A percentile compares a stretch with the other conserved stretches of the same genome.
Conservation (phyloP, 1,140 invertebrate genomes). For the Bombyx mandarina region DNA sequence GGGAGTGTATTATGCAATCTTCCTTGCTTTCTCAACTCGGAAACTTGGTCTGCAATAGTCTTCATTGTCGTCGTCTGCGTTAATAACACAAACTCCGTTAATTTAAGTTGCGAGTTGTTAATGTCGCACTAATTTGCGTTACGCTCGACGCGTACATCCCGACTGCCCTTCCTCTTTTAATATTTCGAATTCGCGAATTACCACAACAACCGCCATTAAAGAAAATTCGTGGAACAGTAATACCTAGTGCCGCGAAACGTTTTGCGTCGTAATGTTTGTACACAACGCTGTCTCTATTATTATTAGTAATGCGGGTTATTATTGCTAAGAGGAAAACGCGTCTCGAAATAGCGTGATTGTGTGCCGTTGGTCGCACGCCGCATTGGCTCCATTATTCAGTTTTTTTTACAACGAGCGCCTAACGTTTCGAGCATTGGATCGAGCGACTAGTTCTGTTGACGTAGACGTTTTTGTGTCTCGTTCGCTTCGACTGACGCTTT, state of each 20-base stretch:
- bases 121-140: constrained; percentile 28
- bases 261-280: constrained; percentile 21
- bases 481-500: constrained; percentile 38
- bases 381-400: constrained; percentile 46
- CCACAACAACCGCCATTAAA: too few relatives aligned
- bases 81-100: constrained; percentile 26
- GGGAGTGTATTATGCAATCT: constrained; percentile 23
- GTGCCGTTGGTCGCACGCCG: constrained; percentile 22
- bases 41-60: constrained; percentile 17
- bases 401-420: constrained; percentile 31
- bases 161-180: too few relatives aligned
- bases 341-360: constrained; percentile 55
- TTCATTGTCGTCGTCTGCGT: constrained; percentile 18
- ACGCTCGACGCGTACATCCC: constrained; percentile 12
- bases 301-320: constrained; percentile 36
- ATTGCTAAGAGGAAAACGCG: constrained; percentile 55
- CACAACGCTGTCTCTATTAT: constrained; percentile 26
- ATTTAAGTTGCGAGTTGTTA: constrained; percentile 21
- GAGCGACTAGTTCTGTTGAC: constrained; percentile 29
- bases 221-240: too few relatives aligned
- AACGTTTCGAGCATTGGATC: constrained; percentile 16
- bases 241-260: background rate
- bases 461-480: constrained; percentile 43
- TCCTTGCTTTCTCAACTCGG: constrained; percentile 19
- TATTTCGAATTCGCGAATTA: too few relatives aligned